Evolutionary conservation across 2,113 vertebrate species (phyloP).

Genomic region (Phalacrocorax pelagicus): DNA sequence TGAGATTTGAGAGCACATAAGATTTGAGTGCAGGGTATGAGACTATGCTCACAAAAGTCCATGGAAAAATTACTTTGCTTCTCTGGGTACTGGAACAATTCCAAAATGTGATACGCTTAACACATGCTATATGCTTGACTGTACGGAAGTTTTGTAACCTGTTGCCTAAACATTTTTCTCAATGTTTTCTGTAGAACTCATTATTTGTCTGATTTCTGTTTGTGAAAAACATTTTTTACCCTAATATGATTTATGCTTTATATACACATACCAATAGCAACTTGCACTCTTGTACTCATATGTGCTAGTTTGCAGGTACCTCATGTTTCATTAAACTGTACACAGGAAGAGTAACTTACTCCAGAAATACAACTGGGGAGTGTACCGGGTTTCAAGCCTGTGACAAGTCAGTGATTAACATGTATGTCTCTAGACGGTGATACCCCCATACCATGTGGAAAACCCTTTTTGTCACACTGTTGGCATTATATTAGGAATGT

Average conservation of each 20-base stretch:
- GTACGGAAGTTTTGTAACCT: not conserved
- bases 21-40: not conserved
- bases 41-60: not conserved
- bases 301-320: not conserved
- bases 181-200: not conserved
- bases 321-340: not conserved
- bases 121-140: not conserved
- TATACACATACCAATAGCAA: not conserved
- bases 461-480: not conserved
- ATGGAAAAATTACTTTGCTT: not conserved
- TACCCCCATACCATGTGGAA: not conserved
- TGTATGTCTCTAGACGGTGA: not conserved
- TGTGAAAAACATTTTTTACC: not conserved
- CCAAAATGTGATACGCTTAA: not conserved
- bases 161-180: not conserved
- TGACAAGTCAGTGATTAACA: not conserved
- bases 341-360: not conserved
- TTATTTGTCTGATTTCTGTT: not conserved
- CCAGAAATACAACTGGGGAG: not conserved
- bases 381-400: not conserved
- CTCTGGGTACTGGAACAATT: not conserved
- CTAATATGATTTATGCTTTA: not conserved
- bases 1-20: not conserved
- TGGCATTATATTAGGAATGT: not conserved
- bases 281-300: not conserved